phyloP scores from a whole-genome alignment of 2,797 vertebrate species.

The Heliangelus exortis region DNA sequence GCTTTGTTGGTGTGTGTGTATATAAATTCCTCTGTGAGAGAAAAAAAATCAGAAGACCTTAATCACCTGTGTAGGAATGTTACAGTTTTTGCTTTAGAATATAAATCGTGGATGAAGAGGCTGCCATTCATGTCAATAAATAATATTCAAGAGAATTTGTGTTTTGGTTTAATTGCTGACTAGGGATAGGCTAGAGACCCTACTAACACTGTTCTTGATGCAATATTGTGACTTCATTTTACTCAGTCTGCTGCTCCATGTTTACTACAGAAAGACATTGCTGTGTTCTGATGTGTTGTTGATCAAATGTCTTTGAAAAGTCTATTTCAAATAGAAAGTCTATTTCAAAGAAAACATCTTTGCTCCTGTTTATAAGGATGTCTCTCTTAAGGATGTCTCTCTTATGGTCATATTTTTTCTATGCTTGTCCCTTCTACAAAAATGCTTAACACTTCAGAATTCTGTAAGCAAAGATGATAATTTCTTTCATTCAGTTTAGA shows the following conservation, averaged over 20 bases:
- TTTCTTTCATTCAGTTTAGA: neutral
- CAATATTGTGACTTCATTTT: neutral
- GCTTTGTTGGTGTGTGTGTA: neutral
- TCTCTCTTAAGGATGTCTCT: neutral
- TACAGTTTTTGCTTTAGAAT: neutral
- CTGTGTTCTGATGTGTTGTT: neutral
- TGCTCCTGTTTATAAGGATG: neutral
- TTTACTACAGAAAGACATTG: neutral
- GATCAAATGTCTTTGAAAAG: neutral
- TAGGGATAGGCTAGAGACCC: neutral
- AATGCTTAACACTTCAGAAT: neutral
- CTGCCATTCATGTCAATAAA: neutral
- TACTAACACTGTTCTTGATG: neutral
- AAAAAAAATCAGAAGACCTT: neutral
- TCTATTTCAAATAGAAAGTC: neutral
- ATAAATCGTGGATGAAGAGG: neutral
- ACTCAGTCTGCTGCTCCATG: neutral
- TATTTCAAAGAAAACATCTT: neutral
- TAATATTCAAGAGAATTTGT: neutral
- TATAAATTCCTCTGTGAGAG: neutral
- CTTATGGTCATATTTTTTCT: neutral
- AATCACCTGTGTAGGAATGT: neutral
- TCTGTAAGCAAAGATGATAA: neutral
- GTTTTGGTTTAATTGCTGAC: neutral
- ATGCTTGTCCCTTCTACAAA: neutral